A percentile compares a stretch with the other conserved stretches of the same genome.
Conservation (phyloP, 2,797 vertebrate genomes). For the Betta splendens region DNA sequence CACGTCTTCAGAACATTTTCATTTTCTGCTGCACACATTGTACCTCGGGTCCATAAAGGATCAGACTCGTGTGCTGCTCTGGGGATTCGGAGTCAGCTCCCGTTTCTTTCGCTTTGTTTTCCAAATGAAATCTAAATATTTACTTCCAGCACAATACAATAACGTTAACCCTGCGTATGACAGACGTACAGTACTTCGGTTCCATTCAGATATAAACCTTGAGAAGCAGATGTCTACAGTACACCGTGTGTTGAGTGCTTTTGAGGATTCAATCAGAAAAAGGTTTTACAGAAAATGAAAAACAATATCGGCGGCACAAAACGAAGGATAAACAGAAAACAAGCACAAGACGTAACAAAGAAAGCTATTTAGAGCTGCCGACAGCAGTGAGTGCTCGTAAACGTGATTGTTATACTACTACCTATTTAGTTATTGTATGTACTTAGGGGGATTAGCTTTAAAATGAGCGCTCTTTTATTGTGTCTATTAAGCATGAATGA, state of each 20-base stretch:
- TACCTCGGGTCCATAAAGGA: constrained; percentile 38
- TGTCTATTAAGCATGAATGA: constrained; percentile 37
- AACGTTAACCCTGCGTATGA: constrained; percentile 4
- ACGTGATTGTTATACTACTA: constrained; percentile 44
- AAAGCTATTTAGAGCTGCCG: constrained; percentile 16
- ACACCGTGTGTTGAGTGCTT: neutral
- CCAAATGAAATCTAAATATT: constrained; percentile 31
- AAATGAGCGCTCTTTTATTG: constrained; percentile 41
- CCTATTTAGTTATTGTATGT: constrained; percentile 47
- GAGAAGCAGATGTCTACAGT: neutral
- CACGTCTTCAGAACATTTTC: constrained; percentile 50
- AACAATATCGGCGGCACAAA: neutral
- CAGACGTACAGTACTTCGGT: neutral
- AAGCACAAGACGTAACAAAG: constrained; percentile 3
- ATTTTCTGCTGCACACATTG: constrained; percentile 46
- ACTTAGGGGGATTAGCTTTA: constrained; percentile 60
- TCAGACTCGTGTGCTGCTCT: constrained; percentile 19
- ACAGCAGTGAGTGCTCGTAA: constrained; percentile 32
- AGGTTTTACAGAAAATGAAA: constrained; percentile 10
- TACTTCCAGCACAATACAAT: constrained; percentile 6
- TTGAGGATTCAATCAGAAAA: constrained; percentile 10
- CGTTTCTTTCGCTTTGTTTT: constrained; percentile 15
- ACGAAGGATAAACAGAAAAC: constrained; percentile 1
- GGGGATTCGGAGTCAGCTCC: constrained; percentile 47
- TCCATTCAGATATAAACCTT: neutral